phyloP scores from a whole-genome alignment of 2,888 invertebrate species.

The Anoncus sp. region DNA sequence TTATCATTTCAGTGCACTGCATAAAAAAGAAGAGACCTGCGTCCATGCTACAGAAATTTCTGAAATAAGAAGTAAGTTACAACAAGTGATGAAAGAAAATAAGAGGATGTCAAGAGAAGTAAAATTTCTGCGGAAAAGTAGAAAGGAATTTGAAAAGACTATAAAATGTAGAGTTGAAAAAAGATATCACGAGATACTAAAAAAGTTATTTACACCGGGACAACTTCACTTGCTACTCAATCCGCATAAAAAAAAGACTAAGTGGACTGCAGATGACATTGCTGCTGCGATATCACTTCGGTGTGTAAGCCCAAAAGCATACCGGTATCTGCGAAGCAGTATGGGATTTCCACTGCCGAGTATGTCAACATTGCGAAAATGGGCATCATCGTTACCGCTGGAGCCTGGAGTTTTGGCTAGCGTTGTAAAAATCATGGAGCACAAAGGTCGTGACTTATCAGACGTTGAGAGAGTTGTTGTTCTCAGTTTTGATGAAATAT shows the following conservation, averaged over 20 bases:
- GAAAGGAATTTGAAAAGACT: too few relatives aligned
- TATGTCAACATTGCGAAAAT: slow-evolving; percentile 52
- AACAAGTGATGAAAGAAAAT: too few relatives aligned
- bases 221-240: slow-evolving; percentile 49
- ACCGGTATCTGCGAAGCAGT: slow-evolving; percentile 46
- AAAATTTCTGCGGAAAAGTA: too few relatives aligned
- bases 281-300: slow-evolving; percentile 44
- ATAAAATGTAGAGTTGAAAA: too few relatives aligned
- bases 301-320: slow-evolving; percentile 50
- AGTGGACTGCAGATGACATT: slow-evolving; percentile 51
- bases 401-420: slow-evolving; percentile 47
- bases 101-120: too few relatives aligned
- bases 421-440: slow-evolving; percentile 53
- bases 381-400: slow-evolving; percentile 46
- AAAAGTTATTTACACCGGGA: slow-evolving; percentile 37
- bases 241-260: slow-evolving; percentile 49
- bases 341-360: slow-evolving; percentile 53
- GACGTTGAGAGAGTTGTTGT: slow-evolving; percentile 54
- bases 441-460: slow-evolving; percentile 41
- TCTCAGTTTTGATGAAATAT: slow-evolving; percentile 57
- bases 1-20: too few relatives aligned
- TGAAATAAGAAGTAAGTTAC: too few relatives aligned
- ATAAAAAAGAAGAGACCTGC: too few relatives aligned
- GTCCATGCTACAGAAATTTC: too few relatives aligned
- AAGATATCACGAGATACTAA: slow-evolving; percentile 12